A percentile compares a stretch with the other conserved stretches of the same genome.
phyloP scores from a whole-genome alignment of 2,113 vertebrate genomes.

The Lophius piscatorius region DNA sequence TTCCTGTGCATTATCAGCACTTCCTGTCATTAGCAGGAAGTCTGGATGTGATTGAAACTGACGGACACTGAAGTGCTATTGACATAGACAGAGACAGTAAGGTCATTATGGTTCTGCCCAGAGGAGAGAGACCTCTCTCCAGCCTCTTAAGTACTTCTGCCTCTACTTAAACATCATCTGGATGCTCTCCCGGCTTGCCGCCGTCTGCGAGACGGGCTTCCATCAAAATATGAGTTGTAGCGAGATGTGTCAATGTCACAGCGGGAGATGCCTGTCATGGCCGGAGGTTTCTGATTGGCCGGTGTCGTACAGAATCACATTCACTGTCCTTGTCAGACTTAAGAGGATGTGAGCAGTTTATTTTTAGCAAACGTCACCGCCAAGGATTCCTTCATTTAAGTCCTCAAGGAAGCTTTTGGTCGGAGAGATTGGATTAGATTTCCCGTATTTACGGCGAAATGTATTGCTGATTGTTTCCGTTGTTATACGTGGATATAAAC shows the following conservation, averaged over 20 bases:
- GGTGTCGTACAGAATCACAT: slow-evolving; percentile 56
- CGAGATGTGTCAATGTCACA: slow-evolving; percentile 58
- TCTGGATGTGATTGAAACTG: slow-evolving; percentile 48
- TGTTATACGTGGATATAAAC: too few relatives aligned
- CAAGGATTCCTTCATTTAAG: slow-evolving; percentile 17
- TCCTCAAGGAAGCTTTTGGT: not conserved
- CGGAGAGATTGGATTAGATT: too few relatives aligned
- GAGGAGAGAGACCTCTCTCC: slow-evolving; percentile 53
- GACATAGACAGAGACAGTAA: slow-evolving; percentile 68
- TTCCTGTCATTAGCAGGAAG: slow-evolving; percentile 63
- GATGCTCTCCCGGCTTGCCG: slow-evolving; percentile 50
- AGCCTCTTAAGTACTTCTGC: slow-evolving; percentile 62
- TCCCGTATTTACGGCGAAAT: too few relatives aligned
- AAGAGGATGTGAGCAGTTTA: slow-evolving; percentile 32
- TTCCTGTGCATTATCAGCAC: slow-evolving; percentile 57
- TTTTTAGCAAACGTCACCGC: slow-evolving; percentile 42
- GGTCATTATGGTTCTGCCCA: slow-evolving; percentile 59
- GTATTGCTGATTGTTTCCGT: too few relatives aligned
- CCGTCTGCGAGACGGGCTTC: slow-evolving; percentile 30
- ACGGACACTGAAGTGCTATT: slow-evolving; percentile 56
- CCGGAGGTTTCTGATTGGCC: slow-evolving; percentile 41
- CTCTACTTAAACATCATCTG: slow-evolving; percentile 45
- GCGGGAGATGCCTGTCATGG: slow-evolving; percentile 54
- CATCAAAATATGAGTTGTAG: slow-evolving; percentile 47
- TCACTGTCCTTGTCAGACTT: slow-evolving; percentile 46